phyloP scores from a whole-genome alignment of 2,888 invertebrate genomes.

The Odontocolon sp. region DNA sequence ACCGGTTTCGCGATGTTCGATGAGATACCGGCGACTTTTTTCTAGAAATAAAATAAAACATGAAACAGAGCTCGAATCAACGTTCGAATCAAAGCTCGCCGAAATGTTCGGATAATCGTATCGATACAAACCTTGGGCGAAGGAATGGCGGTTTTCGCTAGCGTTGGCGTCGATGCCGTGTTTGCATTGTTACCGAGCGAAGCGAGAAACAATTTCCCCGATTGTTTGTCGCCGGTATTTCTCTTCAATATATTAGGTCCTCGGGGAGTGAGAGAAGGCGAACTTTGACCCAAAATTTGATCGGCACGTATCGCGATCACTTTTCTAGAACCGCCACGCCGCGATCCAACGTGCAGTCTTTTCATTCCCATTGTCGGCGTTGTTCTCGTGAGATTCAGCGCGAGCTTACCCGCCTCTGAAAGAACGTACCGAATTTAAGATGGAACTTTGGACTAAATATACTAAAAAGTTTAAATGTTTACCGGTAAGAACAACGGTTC shows the following conservation, averaged over 20 bases:
- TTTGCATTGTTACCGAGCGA: slow-evolving; percentile 71
- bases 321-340: slow-evolving; percentile 79
- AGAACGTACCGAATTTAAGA: slow-evolving; percentile 50
- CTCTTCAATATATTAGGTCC: slow-evolving; percentile 79
- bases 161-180: slow-evolving; percentile 68
- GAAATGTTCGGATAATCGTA: slow-evolving; percentile 31
- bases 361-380: slow-evolving; percentile 76
- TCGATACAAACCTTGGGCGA: slow-evolving; percentile 65
- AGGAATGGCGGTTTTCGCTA: slow-evolving; percentile 70
- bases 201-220: slow-evolving; percentile 74
- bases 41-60: slow-evolving; percentile 64
- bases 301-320: slow-evolving; percentile 83
- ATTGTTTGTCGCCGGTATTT: slow-evolving; percentile 70
- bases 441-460: slow-evolving; percentile 13
- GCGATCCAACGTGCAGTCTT: slow-evolving; percentile 75
- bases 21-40: slow-evolving; percentile 65
- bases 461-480: too few relatives aligned
- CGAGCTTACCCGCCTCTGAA: slow-evolving; percentile 89
- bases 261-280: slow-evolving; percentile 70
- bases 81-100: too few relatives aligned
- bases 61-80: too few relatives aligned
- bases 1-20: slow-evolving; percentile 70
- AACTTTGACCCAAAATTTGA: slow-evolving; percentile 80
- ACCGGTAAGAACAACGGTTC: slow-evolving; percentile 92
- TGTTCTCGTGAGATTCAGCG: slow-evolving; percentile 84